Base-by-base conservation (phyloP, 2,888 invertebrate species). In the Ephialtes manifestator region DNA sequence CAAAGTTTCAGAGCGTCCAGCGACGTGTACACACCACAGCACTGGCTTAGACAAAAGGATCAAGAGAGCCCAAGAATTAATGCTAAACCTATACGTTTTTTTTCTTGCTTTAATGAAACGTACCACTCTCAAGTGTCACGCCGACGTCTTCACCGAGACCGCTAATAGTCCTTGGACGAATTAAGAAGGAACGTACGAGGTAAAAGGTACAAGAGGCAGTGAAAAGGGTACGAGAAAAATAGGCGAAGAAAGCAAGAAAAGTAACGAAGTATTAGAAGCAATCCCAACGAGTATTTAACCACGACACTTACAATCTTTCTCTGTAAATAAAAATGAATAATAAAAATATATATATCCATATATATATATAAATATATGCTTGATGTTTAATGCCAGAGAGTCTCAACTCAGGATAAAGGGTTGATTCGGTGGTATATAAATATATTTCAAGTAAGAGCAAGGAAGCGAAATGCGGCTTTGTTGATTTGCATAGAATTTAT, bases 271-370 rank as follows among this genome's bases (percentile, higher is more conserved):
- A 84, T 78, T 74, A 81, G 68, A 51, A 58, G 43, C 48, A 81
- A 78, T 79, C 81, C 74, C 77, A 81, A 82, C 75, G 72, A 79
- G 68, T 84, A 81, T 83, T 83, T 71, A 81, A 79, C 67, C 80
- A 60, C 74, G 46, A 67, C n/a, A 79, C 48, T 72, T 63, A 65
- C 48, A 58, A 74, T 60, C 65, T 72, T 85, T 85, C 68, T 77
- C 77, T 72, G 80, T 86, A 86, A 80, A 86, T 82, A 81, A 71
- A 78, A 43, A 18, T 18, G 1, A n/a, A 51, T 2, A 48, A 51
- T 8, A 18, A 3, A 53, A 7, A 53, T 18, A 53, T 53, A 18
- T 53, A 18, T 18, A 48, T 4, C 4, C 7, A 53, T 53, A 53
- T 53, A 53, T 53, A 18, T 53, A 18, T 18, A n/a, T 4, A 84